Percentiles rank a stretch among this genome's conserved stretches.
phyloP scores from a whole-genome alignment of 1,140 invertebrate genomes.

The Hydropsyche tenuis region DNA sequence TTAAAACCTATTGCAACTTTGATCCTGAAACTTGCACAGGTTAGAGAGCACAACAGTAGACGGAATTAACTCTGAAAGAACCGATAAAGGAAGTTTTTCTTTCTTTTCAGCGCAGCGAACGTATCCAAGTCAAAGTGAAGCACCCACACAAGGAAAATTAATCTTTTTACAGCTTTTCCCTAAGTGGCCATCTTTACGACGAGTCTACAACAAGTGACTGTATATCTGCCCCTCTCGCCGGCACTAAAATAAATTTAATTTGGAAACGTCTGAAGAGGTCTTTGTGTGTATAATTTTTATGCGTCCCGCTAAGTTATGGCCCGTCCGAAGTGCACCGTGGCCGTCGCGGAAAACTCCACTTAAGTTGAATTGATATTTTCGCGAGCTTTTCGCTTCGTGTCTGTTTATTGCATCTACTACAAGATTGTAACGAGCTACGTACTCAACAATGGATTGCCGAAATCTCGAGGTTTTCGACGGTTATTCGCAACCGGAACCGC shows the following conservation, averaged over 20 bases:
- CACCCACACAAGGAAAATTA: constrained; percentile 26
- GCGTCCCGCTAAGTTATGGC: constrained; percentile 18
- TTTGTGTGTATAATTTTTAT: constrained; percentile 39
- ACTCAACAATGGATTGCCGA: no score
- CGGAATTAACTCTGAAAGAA: constrained; percentile 13
- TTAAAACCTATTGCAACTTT: background rate
- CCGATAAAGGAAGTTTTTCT: constrained; percentile 24
- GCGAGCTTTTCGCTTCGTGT: no score
- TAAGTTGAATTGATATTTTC: background rate
- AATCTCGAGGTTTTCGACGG: constrained; percentile 21
- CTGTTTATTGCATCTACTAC: no score
- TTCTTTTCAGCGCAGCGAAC: constrained; percentile 7
- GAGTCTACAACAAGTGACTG: constrained; percentile 28
- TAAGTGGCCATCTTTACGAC: constrained; percentile 33
- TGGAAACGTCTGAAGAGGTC: constrained; percentile 24
- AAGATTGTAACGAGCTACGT: no score
- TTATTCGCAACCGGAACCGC: constrained; percentile 4
- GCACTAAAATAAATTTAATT: constrained; percentile 37
- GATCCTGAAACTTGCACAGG: background rate
- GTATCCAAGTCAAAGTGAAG: constrained; percentile 15
- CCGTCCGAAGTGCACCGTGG: background rate
- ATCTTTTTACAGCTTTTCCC: constrained; percentile 32
- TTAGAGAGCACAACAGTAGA: background rate
- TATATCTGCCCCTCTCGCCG: background rate
- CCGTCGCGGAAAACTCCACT: background rate